Conservation (phyloP, 2,888 invertebrate species). For the Fragum sueziense region DNA sequence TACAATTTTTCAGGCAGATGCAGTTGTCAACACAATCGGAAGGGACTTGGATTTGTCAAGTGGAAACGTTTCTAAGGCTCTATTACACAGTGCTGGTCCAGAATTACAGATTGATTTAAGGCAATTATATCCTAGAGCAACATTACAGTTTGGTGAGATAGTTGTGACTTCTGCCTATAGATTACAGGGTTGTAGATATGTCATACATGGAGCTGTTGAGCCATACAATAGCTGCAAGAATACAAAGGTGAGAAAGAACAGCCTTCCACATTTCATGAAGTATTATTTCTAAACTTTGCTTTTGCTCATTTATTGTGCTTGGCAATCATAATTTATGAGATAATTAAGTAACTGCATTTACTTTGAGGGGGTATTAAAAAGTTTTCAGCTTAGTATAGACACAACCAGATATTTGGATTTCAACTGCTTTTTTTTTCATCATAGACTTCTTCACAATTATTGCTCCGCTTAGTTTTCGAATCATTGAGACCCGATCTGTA, state of each 20-base stretch:
- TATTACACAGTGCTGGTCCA: slow-evolving; percentile 61
- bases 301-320: no score
- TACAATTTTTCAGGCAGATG: slow-evolving; percentile 66
- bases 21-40: slow-evolving; percentile 63
- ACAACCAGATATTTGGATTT: no score
- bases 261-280: no score
- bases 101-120: slow-evolving; percentile 53
- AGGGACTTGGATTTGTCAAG: slow-evolving; percentile 49
- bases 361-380: no score
- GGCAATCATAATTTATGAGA: no score
- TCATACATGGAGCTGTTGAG: slow-evolving; percentile 38
- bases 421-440: no score
- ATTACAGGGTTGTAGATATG: slow-evolving; percentile 26
- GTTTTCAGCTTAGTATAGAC: no score
- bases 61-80: slow-evolving; percentile 59
- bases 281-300: no score
- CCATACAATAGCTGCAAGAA: not conserved
- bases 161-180: slow-evolving; percentile 28
- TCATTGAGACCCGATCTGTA: no score
- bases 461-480: no score
- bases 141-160: slow-evolving; percentile 16
- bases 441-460: no score
- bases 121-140: slow-evolving; percentile 6
- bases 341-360: no score
- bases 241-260: not conserved